Conservation (phyloP, 2,797 vertebrate genomes). For the Triplophysa yarkandensis region DNA sequence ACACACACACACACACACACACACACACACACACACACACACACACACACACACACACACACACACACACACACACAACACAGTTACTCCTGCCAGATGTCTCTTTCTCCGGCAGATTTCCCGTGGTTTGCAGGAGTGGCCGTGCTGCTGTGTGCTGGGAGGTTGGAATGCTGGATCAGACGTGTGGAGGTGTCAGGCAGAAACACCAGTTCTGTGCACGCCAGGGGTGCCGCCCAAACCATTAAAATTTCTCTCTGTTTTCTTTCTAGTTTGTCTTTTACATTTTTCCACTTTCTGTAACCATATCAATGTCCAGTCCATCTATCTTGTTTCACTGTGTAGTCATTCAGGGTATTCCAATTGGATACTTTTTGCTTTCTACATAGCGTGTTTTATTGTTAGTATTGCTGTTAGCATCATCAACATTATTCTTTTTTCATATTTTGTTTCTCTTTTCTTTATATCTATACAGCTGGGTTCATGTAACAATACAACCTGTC, state of each 20-base stretch:
- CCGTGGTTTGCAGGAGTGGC: slow-evolving; percentile 45
- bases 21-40: slow-evolving; percentile 54
- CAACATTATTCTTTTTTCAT: too few species aligned
- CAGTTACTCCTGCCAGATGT: slow-evolving; percentile 43
- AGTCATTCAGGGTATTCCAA: not conserved
- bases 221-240: slow-evolving; percentile 70
- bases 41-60: slow-evolving; percentile 55
- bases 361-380: not conserved
- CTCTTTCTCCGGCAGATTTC: slow-evolving; percentile 39
- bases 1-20: too few species aligned
- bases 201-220: slow-evolving; percentile 52
- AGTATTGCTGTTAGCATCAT: too few species aligned
- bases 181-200: slow-evolving; percentile 65
- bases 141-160: slow-evolving; percentile 28
- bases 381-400: too few species aligned
- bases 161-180: slow-evolving; percentile 76
- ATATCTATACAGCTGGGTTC: too few species aligned
- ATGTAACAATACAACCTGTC: too few species aligned
- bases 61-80: slow-evolving; percentile 57
- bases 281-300: not conserved
- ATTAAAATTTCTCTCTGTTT: slow-evolving; percentile 63
- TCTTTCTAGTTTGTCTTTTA: not conserved
- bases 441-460: too few species aligned
- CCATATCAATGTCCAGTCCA: not conserved
- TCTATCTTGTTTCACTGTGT: not conserved